Percentiles rank a stretch among this genome's conserved stretches.
Conservation (phyloP, 2,797 vertebrate genomes). For the Prunella strophiata region DNA sequence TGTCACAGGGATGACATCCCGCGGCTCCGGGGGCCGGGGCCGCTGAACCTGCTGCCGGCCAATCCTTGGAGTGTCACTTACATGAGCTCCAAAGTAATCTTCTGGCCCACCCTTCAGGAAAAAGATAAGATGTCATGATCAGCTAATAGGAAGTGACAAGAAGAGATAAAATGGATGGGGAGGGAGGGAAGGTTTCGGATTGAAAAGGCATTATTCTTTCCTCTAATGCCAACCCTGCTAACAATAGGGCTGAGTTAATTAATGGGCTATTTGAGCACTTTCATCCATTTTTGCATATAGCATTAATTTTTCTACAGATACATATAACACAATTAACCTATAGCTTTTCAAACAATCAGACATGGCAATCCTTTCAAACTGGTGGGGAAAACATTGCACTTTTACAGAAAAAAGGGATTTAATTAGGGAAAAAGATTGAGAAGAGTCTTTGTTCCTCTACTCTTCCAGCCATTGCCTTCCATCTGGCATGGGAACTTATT, state of each 20-base stretch:
- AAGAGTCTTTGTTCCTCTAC: conserved; percentile 28
- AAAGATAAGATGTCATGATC: conserved; percentile 80
- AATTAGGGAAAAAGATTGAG: conserved; percentile 28
- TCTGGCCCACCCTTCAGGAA: conserved; percentile 79
- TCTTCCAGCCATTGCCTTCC: conserved; percentile 38
- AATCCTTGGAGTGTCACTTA: conserved; percentile 82
- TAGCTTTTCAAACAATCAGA: conserved; percentile 53
- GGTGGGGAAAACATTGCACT: conserved; percentile 8
- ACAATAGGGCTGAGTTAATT: conserved; percentile 72
- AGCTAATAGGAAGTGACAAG: conserved; percentile 83
- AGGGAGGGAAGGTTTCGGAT: conserved; percentile 71
- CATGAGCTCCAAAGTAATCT: conserved; percentile 80
- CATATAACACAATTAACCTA: conserved; percentile 70
- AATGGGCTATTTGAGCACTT: conserved; percentile 69
- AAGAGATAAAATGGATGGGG: conserved; percentile 73
- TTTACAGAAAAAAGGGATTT: conserved; percentile 9
- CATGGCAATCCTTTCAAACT: neutral
- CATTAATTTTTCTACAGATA: conserved; percentile 55
- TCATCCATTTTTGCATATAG: conserved; percentile 66
- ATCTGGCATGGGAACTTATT: conserved; percentile 36
- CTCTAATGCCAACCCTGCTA: conserved; percentile 65
- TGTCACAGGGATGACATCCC: conserved; percentile 75
- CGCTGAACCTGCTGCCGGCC: conserved; percentile 70
- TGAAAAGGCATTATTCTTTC: conserved; percentile 72
- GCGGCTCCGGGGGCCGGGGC: conserved; percentile 43